Evolutionary conservation across 2,888 invertebrate genomes (phyloP).

Genomic region (Pheosia tremula): DNA sequence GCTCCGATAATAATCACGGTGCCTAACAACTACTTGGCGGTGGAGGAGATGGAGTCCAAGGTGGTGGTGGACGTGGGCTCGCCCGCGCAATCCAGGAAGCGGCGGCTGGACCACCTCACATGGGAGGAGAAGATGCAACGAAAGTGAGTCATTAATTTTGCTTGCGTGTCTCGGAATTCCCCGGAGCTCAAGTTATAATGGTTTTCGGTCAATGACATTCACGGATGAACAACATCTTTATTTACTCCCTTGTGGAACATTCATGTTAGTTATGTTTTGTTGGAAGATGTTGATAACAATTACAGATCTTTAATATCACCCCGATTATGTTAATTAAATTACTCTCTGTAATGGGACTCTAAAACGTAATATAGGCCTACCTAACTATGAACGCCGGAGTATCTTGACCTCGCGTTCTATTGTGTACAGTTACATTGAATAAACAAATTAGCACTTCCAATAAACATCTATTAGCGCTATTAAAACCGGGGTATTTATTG

Average conservation of each 20-base stretch:
- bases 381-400: constrained; percentile 6
- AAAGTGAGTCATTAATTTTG: constrained; percentile 86
- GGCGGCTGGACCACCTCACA: constrained; percentile 92
- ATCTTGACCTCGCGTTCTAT: constrained; percentile 36
- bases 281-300: too few species aligned
- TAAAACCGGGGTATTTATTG: constrained; percentile 23
- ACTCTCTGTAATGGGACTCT: not conserved
- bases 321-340: not conserved
- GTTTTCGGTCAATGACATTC: constrained; percentile 16
- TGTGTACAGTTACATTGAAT: constrained; percentile 36
- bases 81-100: constrained; percentile 82
- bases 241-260: not conserved
- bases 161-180: constrained; percentile 53
- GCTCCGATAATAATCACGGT: constrained; percentile 81
- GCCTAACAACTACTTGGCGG: constrained; percentile 73
- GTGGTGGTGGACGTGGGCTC: constrained; percentile 62
- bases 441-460: constrained; percentile 21
- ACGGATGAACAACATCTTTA: not conserved
- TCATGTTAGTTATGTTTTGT: too few species aligned
- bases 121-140: constrained; percentile 95
- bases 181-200: constrained; percentile 29
- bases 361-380: not conserved
- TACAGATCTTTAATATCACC: too few species aligned
- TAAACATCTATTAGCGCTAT: constrained; percentile 13
- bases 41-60: constrained; percentile 67